Base-by-base conservation (phyloP, 1,140 invertebrate genomes). In the Conus ventricosus region DNA sequence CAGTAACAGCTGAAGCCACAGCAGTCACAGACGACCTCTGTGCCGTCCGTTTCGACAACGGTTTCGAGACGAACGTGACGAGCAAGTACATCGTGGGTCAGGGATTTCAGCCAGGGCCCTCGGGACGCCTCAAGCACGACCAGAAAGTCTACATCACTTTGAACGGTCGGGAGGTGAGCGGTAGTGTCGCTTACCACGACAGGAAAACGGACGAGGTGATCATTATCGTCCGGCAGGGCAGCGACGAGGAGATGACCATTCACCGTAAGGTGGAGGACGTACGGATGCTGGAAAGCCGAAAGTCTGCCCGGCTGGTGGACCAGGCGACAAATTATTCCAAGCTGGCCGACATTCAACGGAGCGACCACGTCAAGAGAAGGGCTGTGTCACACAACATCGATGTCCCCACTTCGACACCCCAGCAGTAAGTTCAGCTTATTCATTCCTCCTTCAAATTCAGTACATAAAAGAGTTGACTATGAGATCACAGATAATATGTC, bases 291-390 rank as follows among this genome's bases (percentile, higher is more conserved):
- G 98, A 99, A 95, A 99, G 98, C 89, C 96, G 98, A 88, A 99
- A 99, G 96, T 99, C 98, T 13, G 98, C 98, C 17, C 96, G 98
- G 84, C 96, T 99, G 87, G 98, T 98, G 88, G 98, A 99, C 95
- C 97, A 98, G 92, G 98, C 99, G 95, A 99, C 98, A 17, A 98
- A 99, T 96, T 99, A 99, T 95, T 98, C 98, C 83, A 95, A 95
- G 89, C 91, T 97, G 97, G 94, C 97, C 97, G 95, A 96, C 86
- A 75, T 94, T 13, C 91, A 92, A 63, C 87, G 91, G 3, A 85
- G 51, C 6, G 88, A 90, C 20, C 57, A 60, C 4, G 71, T 89
- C 10, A 92, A 92, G 80, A 83, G 87, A 78, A 96, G 97, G 91
- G 96, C 97, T 84, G 97, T 97, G 6, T 98, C 97, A 87, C 96